Evolutionary conservation across 2,113 vertebrate genomes (phyloP).

Genomic region (Bombycilla garrulus): DNA sequence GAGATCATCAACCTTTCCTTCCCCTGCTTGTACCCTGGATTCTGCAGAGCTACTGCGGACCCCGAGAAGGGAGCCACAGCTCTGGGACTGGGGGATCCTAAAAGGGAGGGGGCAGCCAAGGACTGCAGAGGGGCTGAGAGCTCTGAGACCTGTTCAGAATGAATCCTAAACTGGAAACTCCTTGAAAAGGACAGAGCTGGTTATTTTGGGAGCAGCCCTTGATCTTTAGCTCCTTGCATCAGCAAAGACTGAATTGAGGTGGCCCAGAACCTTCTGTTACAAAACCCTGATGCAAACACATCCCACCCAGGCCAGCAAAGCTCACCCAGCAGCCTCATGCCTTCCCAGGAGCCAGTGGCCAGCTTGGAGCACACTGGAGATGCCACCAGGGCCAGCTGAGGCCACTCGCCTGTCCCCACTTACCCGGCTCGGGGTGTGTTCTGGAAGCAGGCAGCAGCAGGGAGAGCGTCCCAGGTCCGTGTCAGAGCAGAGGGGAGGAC

Average conservation of each 20-base stretch:
- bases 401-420: not conserved
- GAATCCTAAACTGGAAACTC: not conserved
- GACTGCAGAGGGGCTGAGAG: not conserved
- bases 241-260: not conserved
- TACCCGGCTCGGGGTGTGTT: not conserved
- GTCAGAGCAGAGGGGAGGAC: not conserved
- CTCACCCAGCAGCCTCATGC: not conserved
- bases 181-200: not conserved
- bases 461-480: accelerated
- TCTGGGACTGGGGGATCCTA: not conserved
- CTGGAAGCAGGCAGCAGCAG: not conserved
- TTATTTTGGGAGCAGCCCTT: not conserved
- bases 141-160: not conserved
- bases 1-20: not conserved
- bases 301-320: not conserved
- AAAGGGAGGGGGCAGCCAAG: not conserved
- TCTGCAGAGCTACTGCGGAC: not conserved
- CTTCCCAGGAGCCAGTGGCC: not conserved
- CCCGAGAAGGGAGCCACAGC: not conserved
- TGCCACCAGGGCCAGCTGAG: not conserved
- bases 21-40: not conserved
- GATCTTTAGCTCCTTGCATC: not conserved
- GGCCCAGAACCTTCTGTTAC: not conserved
- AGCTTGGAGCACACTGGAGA: not conserved
- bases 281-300: not conserved